These are phyloP conservation scores for Acrocephalus kingi DNA, from an alignment of 2,113 vertebrate species.

Conservation along the genomic window DNA sequence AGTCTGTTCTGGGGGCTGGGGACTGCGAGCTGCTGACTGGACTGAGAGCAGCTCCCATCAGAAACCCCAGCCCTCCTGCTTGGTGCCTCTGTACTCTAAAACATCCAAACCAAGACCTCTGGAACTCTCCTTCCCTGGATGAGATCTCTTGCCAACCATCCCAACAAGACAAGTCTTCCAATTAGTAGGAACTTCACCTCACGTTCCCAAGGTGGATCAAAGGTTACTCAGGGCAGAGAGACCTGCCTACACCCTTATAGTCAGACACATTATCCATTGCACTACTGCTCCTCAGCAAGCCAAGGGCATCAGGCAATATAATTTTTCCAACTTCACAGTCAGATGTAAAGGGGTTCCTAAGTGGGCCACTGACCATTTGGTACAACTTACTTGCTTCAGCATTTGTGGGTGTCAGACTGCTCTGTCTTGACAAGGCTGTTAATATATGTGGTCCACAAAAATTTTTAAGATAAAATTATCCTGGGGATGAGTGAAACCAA, in stretches of 20 bases:
- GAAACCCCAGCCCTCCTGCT: no score
- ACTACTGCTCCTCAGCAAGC: neutral
- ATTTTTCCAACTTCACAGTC: neutral
- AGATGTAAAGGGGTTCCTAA: neutral
- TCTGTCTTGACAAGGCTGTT: neutral
- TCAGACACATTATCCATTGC: fast-evolving
- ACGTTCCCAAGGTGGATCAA: neutral
- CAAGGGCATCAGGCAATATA: neutral
- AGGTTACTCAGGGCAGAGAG: neutral
- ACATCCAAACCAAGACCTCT: neutral
- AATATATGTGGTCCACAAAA: neutral
- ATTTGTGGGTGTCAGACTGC: neutral
- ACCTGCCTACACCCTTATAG: neutral
- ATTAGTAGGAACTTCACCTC: neutral
- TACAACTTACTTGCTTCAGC: neutral
- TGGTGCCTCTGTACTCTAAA: neutral
- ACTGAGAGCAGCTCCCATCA: fast-evolving
- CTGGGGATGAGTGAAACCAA: neutral
- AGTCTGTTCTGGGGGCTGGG: fast-evolving
- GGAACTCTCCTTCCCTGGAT: neutral
- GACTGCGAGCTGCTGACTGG: fast-evolving
- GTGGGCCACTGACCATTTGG: neutral
- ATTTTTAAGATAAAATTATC: neutral
- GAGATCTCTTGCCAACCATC: neutral
- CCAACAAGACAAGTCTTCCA: neutral